Conservation (phyloP, 2,113 vertebrate species). For the Gymnobelideus leadbeateri region DNA sequence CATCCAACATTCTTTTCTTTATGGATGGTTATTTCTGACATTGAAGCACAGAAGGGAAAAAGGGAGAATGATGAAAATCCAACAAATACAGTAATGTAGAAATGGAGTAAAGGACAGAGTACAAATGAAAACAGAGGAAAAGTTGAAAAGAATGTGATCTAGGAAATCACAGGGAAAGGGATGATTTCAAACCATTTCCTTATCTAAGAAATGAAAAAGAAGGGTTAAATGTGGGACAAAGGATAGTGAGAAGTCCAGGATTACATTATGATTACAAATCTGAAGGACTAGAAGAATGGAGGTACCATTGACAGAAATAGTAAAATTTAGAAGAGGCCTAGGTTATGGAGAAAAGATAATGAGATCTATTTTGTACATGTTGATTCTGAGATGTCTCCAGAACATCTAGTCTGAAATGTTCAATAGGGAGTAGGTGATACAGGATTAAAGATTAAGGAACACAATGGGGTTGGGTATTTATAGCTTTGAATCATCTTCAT, state of each 20-base stretch:
- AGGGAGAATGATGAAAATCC: neutral
- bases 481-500: neutral
- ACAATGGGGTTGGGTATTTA: neutral
- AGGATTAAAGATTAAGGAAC: neutral
- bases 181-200: neutral
- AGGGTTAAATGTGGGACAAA: neutral
- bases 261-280: neutral
- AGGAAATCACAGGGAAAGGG: neutral
- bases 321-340: neutral
- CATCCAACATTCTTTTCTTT: neutral
- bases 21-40: neutral
- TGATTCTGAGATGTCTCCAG: too few relatives aligned
- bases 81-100: neutral
- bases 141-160: neutral
- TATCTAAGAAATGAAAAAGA: neutral
- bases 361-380: too few relatives aligned
- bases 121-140: neutral
- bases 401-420: neutral
- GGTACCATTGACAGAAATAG: neutral
- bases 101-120: neutral
- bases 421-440: neutral
- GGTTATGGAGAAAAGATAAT: too few relatives aligned
- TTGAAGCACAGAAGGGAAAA: neutral
- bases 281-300: neutral
- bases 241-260: neutral